Evolutionary conservation across 2,797 vertebrate species (phyloP).

Genomic region (Platalea minor): DNA sequence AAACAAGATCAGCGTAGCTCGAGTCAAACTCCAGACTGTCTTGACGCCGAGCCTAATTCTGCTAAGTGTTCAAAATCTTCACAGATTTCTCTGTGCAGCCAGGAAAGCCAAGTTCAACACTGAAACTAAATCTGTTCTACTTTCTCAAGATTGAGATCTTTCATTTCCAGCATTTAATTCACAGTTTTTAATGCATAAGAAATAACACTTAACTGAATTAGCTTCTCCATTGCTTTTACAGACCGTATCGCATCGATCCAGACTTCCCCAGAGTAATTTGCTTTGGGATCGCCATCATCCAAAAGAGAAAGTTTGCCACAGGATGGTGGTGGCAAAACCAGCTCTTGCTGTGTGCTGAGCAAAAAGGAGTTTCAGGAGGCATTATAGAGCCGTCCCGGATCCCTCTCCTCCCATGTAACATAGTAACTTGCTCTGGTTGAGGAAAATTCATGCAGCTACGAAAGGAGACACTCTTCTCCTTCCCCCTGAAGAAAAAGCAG

Average conservation of each 20-base stretch:
- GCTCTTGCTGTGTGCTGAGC: not conserved
- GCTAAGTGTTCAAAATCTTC: not conserved
- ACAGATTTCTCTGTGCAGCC: not conserved
- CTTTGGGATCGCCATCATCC: not conserved
- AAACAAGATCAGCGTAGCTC: not conserved
- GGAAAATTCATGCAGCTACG: not conserved
- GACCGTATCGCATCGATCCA: not conserved
- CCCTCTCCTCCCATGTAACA: not conserved
- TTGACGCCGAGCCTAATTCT: not conserved
- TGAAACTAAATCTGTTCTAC: not conserved
- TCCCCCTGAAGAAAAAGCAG: not conserved
- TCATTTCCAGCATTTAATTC: conserved; percentile 12
- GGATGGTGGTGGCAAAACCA: not conserved
- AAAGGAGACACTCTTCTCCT: not conserved
- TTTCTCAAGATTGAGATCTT: conserved; percentile 20
- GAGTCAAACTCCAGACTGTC: not conserved
- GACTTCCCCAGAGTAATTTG: not conserved
- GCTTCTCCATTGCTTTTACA: not conserved
- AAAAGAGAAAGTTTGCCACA: not conserved
- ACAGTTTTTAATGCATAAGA: not conserved
- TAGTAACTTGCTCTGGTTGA: not conserved
- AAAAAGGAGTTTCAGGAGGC: not conserved
- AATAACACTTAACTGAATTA: not conserved
- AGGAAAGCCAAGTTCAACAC: not conserved
- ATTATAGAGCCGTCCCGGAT: not conserved